Evolutionary conservation across 1,140 invertebrate genomes (phyloP).

Genomic region (Bathynomus jamesi): DNA sequence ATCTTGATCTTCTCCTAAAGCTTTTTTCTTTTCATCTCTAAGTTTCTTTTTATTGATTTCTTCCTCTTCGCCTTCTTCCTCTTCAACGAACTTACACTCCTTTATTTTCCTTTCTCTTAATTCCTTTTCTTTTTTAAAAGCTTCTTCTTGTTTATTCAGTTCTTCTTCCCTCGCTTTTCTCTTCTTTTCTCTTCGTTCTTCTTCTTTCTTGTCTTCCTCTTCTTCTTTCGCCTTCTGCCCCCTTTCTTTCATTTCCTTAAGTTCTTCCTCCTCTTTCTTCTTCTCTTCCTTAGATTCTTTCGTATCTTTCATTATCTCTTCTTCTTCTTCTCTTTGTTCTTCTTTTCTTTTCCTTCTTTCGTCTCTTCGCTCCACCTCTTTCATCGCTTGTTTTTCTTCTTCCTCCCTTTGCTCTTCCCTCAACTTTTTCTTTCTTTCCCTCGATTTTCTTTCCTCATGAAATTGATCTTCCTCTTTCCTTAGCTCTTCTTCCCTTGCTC

Average conservation of each 20-base stretch:
- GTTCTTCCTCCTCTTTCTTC: neutral
- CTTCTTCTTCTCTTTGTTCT: conserved; percentile 9
- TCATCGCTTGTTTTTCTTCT: conserved; percentile 19
- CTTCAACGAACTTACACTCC: neutral
- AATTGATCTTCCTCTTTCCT: conserved; percentile 30
- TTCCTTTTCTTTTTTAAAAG: conserved; percentile 32
- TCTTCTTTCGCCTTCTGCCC: conserved; percentile 34
- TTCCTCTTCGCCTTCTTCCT: conserved; percentile 25
- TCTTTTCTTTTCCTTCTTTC: conserved; percentile 27
- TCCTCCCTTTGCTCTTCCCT: neutral
- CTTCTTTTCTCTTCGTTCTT: conserved; percentile 34
- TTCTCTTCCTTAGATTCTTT: neutral
- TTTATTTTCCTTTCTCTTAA: neutral
- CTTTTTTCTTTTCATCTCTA: conserved; percentile 35
- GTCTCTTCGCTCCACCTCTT: conserved; percentile 13
- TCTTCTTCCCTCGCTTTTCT: conserved; percentile 27
- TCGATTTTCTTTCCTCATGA: conserved; percentile 33
- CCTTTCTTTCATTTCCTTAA: conserved; percentile 20
- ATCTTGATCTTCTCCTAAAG: conserved; percentile 24
- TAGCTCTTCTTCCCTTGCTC: conserved; percentile 32
- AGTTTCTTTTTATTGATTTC: conserved; percentile 37
- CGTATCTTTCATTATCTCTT: neutral
- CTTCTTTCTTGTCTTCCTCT: conserved; percentile 36
- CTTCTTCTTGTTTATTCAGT: conserved; percentile 34
- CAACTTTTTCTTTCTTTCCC: conserved; percentile 34